These are phyloP conservation scores for Syrmaticus mikado DNA, from an alignment of 2,113 vertebrate genomes.

Conservation along the genomic window DNA sequence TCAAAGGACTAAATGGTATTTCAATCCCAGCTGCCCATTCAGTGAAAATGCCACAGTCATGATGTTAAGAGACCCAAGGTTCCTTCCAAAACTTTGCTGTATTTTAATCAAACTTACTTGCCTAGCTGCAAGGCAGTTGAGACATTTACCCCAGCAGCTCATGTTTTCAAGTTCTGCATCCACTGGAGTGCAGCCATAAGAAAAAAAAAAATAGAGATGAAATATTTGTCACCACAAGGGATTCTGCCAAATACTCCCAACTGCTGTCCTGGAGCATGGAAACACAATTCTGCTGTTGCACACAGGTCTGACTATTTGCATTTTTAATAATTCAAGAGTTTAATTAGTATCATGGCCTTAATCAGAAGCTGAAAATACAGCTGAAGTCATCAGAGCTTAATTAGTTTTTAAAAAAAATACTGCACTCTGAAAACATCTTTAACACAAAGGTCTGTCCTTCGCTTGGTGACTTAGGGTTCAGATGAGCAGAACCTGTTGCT, in stretches of 20 bases:
- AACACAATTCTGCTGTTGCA: conserved; percentile 47
- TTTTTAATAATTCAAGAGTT: conserved; percentile 80
- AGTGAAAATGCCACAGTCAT: background rate
- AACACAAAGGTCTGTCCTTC: conserved; percentile 8
- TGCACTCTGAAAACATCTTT: conserved; percentile 45
- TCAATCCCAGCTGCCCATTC: conserved; percentile 1
- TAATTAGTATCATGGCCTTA: conserved; percentile 79
- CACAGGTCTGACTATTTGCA: conserved; percentile 70
- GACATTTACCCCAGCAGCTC: conserved; percentile 1
- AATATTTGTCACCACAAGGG: background rate
- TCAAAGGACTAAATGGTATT: conserved; percentile 11
- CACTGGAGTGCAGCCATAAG: background rate
- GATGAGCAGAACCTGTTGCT: background rate
- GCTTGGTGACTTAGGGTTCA: background rate
- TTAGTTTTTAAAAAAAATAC: conserved; percentile 59
- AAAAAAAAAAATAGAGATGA: background rate
- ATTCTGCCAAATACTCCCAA: background rate
- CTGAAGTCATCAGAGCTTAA: conserved; percentile 80
- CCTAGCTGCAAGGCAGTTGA: background rate
- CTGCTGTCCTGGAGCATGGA: conserved; percentile 10
- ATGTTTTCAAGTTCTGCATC: background rate
- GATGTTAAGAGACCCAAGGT: background rate
- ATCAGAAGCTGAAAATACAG: conserved; percentile 76
- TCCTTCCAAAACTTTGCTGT: background rate
- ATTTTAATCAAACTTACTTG: conserved; percentile 21